Base-by-base conservation (phyloP, 2,113 vertebrate species). In the Lonchura striata region DNA sequence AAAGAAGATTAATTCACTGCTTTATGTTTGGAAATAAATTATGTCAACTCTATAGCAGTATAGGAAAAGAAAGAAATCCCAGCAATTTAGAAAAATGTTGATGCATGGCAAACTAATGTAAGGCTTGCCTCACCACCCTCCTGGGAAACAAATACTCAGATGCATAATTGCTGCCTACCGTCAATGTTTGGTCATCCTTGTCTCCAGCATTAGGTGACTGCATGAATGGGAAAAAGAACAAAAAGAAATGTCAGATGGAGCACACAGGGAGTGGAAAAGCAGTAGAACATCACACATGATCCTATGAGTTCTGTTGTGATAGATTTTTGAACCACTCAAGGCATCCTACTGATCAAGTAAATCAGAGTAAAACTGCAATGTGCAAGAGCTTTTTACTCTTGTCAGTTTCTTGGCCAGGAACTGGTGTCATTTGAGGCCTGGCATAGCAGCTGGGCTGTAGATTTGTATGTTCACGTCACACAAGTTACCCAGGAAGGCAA, bases 161-260 rank as follows among this genome's bases (percentile, higher is more conserved):
- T 59, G 84, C 12, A 77, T 37, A 94, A 79, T 60, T 95, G 88
- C 66, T 96, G 84, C 98, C 92, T 98, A 98, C 98, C 98, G 97
- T 98, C 76, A 98, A 54, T 5, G 97, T 94, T 16, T 98, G 97
- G 65, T 98, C 98, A 89, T 98, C 98, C 92, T 98, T 98, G 88
- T 97, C 94, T 68, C 93, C 96, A 80, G 95, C 72, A 91, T 96
- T 94, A 90, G 97, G 95, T 56, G 97, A 94, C 98, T 98, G 97
- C 96, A 52, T 80, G 90, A 92, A 78, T 44, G 25, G 78, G 88
- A 87, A 91, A 97, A 79, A 97, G 72, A 97, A 96, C 71, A 78
- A 87, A 92, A 90, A 95, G 30, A 95, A 94, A 59, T 65, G 81
- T 97, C 83, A 74, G 54, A 85, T 16, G 53, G 39, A 90, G 56